Conservation (phyloP, 1,140 invertebrate genomes). For the Drosophila triauraria region DNA sequence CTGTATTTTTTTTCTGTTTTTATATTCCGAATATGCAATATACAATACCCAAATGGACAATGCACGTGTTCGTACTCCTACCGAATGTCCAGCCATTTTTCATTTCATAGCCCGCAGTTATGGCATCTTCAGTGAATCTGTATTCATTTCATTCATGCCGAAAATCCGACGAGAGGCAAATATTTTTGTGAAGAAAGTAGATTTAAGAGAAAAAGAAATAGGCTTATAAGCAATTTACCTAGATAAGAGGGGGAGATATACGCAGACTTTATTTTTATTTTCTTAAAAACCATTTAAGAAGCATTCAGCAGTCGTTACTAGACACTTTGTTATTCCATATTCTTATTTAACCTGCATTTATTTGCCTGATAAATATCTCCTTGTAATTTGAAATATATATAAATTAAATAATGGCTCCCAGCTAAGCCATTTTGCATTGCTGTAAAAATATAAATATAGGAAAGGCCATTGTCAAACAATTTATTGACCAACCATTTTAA, state of each 20-base stretch:
- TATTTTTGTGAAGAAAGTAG: not conserved
- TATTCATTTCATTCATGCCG: not conserved
- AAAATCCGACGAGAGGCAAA: not conserved
- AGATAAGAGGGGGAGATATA: not conserved
- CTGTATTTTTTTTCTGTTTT: constrained; percentile 12
- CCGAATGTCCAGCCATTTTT: constrained; percentile 12
- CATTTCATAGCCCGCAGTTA: constrained; percentile 28
- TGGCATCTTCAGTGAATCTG: constrained; percentile 19
- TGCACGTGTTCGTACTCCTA: constrained; percentile 21
- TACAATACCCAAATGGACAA: constrained; percentile 21
- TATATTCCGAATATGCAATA: constrained; percentile 12
- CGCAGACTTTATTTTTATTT: not conserved
- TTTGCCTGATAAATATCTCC: not conserved
- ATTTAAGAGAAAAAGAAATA: not conserved
- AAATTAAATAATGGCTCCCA: not conserved
- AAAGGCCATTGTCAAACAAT: not conserved
- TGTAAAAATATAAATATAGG: not conserved
- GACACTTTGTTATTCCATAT: not conserved
- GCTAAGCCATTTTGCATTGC: not conserved
- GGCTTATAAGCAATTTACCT: not conserved
- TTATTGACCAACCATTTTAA: not conserved
- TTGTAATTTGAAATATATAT: not conserved
- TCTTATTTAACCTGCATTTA: not conserved
- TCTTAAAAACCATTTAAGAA: not conserved
- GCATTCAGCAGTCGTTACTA: not conserved